Conservation (phyloP, 2,113 vertebrate genomes). For the Bubo blakistoni region DNA sequence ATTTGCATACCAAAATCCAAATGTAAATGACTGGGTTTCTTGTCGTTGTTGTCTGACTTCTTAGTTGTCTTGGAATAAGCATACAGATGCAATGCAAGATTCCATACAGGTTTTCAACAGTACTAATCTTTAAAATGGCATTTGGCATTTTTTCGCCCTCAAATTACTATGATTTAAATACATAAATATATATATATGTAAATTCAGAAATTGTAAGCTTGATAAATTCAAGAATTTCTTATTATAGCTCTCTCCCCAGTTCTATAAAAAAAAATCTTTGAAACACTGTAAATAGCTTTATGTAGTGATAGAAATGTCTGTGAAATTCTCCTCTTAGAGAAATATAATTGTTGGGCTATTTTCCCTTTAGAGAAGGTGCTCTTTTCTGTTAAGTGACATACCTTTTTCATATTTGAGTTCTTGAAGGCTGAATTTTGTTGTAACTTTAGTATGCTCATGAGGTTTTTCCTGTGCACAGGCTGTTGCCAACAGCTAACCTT, state of each 20-base stretch:
- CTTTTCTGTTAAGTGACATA: not conserved
- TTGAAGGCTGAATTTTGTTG: not conserved
- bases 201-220: not conserved
- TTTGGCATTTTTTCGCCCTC: not conserved
- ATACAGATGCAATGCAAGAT: not conserved
- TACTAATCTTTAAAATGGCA: not conserved
- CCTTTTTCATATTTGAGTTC: not conserved
- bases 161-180: not conserved
- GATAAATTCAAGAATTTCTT: not conserved
- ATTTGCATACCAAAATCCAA: not conserved
- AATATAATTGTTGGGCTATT: not conserved
- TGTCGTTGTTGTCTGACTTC: rapidly evolving
- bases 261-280: not conserved
- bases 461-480: not conserved
- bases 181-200: not conserved
- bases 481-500: not conserved
- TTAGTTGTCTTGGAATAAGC: not conserved
- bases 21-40: not conserved
- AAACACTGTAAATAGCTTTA: not conserved
- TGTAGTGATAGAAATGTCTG: not conserved
- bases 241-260: not conserved
- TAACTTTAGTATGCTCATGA: not conserved
- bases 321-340: not conserved
- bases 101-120: not conserved
- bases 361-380: not conserved